Conservation (phyloP, 2,888 invertebrate species). For the Xiphydria camelus region DNA sequence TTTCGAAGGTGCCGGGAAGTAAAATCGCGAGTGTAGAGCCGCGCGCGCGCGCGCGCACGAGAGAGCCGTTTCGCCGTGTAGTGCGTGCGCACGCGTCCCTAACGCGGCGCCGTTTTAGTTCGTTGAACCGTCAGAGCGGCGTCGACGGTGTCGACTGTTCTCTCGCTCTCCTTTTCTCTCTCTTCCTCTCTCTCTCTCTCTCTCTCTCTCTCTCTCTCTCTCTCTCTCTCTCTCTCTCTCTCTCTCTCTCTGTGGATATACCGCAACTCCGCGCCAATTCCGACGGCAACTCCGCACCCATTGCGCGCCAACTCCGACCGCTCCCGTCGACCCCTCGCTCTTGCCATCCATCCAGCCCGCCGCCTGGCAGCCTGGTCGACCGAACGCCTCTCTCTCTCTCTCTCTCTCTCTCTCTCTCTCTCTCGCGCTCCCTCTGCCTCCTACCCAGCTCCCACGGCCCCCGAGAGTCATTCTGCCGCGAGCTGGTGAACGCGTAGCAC, state of each 20-base stretch:
- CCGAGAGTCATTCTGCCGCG: conserved; percentile 45
- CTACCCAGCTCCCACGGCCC: conserved; percentile 4
- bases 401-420: too few relatives aligned
- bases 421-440: conserved; percentile 10
- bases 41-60: conserved; percentile 45
- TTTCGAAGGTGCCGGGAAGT: conserved; percentile 19
- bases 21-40: conserved; percentile 30
- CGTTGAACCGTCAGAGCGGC: conserved; percentile 48
- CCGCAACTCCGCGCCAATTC: conserved; percentile 27
- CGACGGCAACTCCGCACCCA: conserved; percentile 21
- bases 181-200: not conserved
- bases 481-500: conserved; percentile 50
- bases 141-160: conserved; percentile 9
- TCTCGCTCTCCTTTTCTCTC: conserved; percentile 5
- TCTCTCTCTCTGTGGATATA: conserved; percentile 6
- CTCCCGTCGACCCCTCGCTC: conserved; percentile 16
- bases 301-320: conserved; percentile 27
- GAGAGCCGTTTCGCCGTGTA: too few relatives aligned
- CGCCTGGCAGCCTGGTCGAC: too few relatives aligned
- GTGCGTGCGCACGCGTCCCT: too few relatives aligned
- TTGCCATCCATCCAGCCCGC: too few relatives aligned
- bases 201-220: too few relatives aligned
- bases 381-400: too few relatives aligned
- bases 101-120: conserved; percentile 51
- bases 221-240: too few relatives aligned